Percentiles rank a stretch among this genome's conserved stretches.
These are phyloP conservation scores for Chionodraco myersi DNA, from an alignment of 2,113 vertebrate genomes.

Conservation along the genomic window DNA sequence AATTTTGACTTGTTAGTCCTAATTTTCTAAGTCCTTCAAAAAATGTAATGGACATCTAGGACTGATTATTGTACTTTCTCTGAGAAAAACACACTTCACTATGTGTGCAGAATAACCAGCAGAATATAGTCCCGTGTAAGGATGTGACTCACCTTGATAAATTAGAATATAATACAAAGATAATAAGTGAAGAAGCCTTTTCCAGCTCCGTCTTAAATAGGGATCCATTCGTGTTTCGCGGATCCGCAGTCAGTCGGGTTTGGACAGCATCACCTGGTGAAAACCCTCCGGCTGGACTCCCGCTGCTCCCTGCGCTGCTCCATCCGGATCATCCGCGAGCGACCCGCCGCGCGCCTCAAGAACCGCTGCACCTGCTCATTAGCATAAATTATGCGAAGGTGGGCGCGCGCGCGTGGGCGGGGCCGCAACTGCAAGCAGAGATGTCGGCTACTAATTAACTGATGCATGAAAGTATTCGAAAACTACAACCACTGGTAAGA, in stretches of 20 bases:
- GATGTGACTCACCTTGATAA: slow-evolving; percentile 81
- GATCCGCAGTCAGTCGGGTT: slow-evolving; percentile 66
- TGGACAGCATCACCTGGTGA: slow-evolving; percentile 76
- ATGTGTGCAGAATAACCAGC: not conserved
- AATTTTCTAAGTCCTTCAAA: too few relatives aligned
- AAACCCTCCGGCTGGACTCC: slow-evolving; percentile 63
- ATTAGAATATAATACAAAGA: slow-evolving; percentile 74
- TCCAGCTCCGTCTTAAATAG: slow-evolving; percentile 67
- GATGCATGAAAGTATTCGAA: not conserved
- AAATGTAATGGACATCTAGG: too few relatives aligned
- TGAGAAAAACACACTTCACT: not conserved
- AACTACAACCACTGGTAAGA: not conserved
- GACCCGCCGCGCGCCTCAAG: slow-evolving; percentile 66
- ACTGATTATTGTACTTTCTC: not conserved
- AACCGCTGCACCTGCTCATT: slow-evolving; percentile 76
- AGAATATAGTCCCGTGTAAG: not conserved
- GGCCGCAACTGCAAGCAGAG: not conserved
- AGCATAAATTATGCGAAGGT: slow-evolving; percentile 81
- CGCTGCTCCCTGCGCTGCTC: slow-evolving; percentile 67
- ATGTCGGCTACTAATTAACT: not conserved
- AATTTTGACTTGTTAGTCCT: too few relatives aligned
- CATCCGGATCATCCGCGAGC: slow-evolving; percentile 65
- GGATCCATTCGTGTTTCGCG: slow-evolving; percentile 83
- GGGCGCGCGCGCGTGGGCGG: slow-evolving; percentile 23
- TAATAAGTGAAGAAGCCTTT: slow-evolving; percentile 62